phyloP scores from a whole-genome alignment of 2,113 vertebrate genomes.

The Andinoacara biseriatus region DNA sequence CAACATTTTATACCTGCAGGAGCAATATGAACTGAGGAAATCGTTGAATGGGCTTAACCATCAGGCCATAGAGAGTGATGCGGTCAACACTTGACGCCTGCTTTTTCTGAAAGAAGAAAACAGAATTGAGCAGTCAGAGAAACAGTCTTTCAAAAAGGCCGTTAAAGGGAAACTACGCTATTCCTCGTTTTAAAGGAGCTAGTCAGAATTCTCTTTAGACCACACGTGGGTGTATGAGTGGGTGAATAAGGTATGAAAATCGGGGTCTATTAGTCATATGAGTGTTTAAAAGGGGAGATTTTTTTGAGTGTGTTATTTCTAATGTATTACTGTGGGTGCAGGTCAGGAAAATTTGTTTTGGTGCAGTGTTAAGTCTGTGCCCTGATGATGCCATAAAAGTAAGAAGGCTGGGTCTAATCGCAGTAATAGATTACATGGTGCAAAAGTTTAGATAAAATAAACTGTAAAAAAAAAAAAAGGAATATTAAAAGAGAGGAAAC shows the following conservation, averaged over 20 bases:
- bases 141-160: slow-evolving; percentile 1
- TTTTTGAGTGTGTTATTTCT: slow-evolving; percentile 26
- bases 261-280: slow-evolving; percentile 34
- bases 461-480: background rate
- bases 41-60: slow-evolving; percentile 97
- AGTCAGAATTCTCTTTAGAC: slow-evolving; percentile 30
- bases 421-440: background rate
- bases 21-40: slow-evolving; percentile 98
- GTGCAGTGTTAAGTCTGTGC: slow-evolving; percentile 18
- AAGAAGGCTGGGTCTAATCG: background rate
- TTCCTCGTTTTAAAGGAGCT: slow-evolving; percentile 22
- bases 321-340: slow-evolving; percentile 33
- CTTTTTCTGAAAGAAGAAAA: slow-evolving; percentile 82
- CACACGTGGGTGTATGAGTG: slow-evolving; percentile 44
- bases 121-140: background rate
- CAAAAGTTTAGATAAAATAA: background rate
- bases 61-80: slow-evolving; percentile 93
- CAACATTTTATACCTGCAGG: slow-evolving; percentile 84
- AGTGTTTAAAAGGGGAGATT: slow-evolving; percentile 28
- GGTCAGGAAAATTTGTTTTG: background rate
- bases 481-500: background rate
- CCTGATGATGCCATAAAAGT: background rate
- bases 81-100: slow-evolving; percentile 91
- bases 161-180: slow-evolving; percentile 9
- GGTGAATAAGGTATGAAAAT: slow-evolving; percentile 43